These are phyloP conservation scores for Ladona fulva DNA, from an alignment of 1,140 invertebrate genomes.

Conservation along the genomic window DNA sequence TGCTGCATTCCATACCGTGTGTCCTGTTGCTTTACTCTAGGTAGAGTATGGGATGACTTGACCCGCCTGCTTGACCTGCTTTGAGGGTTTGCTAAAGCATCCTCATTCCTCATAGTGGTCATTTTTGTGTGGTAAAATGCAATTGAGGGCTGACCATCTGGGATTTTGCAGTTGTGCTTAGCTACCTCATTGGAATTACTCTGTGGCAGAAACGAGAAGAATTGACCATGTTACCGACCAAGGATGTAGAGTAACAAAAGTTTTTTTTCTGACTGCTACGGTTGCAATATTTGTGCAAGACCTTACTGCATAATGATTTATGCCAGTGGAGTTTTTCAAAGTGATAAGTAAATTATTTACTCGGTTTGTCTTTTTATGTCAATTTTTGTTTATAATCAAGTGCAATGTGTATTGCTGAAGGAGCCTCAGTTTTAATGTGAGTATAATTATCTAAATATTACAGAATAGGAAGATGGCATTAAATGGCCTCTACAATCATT, in stretches of 20 bases:
- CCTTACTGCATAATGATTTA: too few relatives aligned
- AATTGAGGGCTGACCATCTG: background rate
- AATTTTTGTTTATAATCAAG: background rate
- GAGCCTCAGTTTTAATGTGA: too few relatives aligned
- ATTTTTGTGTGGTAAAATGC: background rate
- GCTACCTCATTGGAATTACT: background rate
- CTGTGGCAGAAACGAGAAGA: background rate
- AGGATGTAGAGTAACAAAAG: background rate
- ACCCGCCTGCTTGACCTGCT: too few relatives aligned
- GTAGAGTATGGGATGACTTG: too few relatives aligned
- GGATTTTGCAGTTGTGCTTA: constrained; percentile 4
- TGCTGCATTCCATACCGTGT: background rate
- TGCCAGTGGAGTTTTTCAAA: background rate
- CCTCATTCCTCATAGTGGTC: background rate
- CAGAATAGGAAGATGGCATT: too few relatives aligned
- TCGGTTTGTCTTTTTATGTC: background rate
- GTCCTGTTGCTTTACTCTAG: too few relatives aligned
- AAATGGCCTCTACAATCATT: too few relatives aligned
- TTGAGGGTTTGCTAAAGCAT: too few relatives aligned
- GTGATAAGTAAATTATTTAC: background rate
- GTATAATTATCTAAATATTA: too few relatives aligned
- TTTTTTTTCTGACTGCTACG: background rate
- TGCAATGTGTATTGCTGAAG: background rate
- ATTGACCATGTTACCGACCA: background rate
- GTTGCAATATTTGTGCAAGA: background rate